Evolutionary conservation across 2,113 vertebrate species (phyloP).

Genomic region (Peromyscus leucopus): DNA sequence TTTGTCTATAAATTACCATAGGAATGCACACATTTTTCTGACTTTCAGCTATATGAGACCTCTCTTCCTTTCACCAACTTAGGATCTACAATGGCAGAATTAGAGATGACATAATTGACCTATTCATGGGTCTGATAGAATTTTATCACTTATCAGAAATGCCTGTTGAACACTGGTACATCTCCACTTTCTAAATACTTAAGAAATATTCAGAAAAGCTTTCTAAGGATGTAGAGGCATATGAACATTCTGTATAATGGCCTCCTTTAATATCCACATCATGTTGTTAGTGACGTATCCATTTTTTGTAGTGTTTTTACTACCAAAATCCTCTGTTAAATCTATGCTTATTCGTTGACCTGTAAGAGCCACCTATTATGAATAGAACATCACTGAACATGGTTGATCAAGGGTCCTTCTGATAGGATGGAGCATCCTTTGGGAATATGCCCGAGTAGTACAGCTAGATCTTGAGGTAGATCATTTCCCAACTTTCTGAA

Average conservation of each 20-base stretch:
- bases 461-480: not conserved
- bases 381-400: not conserved
- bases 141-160: not conserved
- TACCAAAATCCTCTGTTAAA: not conserved
- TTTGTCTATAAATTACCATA: slow-evolving; percentile 35
- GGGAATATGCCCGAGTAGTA: not conserved
- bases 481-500: not conserved
- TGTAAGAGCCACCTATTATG: not conserved
- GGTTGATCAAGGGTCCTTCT: not conserved
- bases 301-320: not conserved
- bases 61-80: not conserved
- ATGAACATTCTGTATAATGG: not conserved
- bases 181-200: not conserved
- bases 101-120: not conserved
- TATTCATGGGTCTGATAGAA: not conserved
- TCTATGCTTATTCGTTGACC: not conserved
- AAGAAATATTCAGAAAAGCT: not conserved
- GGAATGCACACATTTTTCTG: not conserved
- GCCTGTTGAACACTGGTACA: not conserved
- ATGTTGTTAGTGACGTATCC: not conserved
- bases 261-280: not conserved
- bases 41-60: not conserved
- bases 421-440: not conserved
- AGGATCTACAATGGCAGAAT: not conserved
- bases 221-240: not conserved